Evolutionary conservation across 2,113 vertebrate species (phyloP).

Genomic region (Synchiropus splendidus): DNA sequence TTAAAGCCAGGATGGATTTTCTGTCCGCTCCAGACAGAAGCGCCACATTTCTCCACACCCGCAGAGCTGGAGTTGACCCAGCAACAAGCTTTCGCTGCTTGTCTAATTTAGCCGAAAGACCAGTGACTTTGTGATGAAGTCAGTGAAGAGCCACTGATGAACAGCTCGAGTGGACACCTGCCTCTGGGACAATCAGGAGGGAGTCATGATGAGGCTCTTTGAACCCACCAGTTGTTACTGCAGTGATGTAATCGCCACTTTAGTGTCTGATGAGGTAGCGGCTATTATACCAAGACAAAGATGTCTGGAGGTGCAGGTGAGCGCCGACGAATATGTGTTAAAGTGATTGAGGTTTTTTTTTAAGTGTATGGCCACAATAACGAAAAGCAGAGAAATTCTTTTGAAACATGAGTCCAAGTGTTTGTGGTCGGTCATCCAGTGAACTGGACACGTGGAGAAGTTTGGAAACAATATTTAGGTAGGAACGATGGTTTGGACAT

Average conservation of each 20-base stretch:
- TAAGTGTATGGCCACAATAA: too few species aligned
- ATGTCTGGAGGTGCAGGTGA: too few species aligned
- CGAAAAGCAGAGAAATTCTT: too few species aligned
- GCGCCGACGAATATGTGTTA: too few species aligned
- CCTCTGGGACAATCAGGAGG: constrained; percentile 4
- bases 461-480: background rate
- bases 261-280: constrained; percentile 2
- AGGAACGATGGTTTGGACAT: background rate
- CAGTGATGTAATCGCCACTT: constrained; percentile 16
- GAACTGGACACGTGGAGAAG: background rate
- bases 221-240: constrained; percentile 3
- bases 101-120: background rate
- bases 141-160: background rate
- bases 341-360: too few species aligned
- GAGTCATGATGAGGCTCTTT: constrained; percentile 4
- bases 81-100: background rate
- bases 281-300: too few species aligned
- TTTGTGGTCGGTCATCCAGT: background rate
- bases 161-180: constrained; percentile 1
- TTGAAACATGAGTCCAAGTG: too few species aligned
- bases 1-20: constrained; percentile 2
- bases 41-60: too few species aligned
- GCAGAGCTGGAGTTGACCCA: background rate
- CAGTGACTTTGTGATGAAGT: constrained; percentile 3
- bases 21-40: background rate